Percentiles rank a stretch among this genome's conserved stretches.
These are phyloP conservation scores for Ptychoptera contaminata DNA, from an alignment of 2,888 invertebrate species.

Conservation along the genomic window DNA sequence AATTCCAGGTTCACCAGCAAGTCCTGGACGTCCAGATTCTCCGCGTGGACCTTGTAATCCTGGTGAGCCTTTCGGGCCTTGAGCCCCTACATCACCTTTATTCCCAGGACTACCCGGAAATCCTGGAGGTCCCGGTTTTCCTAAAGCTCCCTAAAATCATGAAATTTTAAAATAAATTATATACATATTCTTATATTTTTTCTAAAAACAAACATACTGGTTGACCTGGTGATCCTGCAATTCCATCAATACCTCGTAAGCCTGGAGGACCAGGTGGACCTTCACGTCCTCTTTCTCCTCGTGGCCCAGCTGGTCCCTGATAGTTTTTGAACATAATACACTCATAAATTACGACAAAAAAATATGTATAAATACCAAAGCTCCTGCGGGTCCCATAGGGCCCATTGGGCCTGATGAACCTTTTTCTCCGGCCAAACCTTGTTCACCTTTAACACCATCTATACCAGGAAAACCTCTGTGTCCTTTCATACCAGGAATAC, in stretches of 20 bases:
- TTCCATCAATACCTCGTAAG: slow-evolving; percentile 62
- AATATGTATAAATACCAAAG: slow-evolving; percentile 17
- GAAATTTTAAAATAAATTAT: slow-evolving; percentile 1
- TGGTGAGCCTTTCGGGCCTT: slow-evolving; percentile 65
- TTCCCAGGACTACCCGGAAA: slow-evolving; percentile 65
- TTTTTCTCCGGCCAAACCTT: slow-evolving; percentile 59
- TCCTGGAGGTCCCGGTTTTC: slow-evolving; percentile 72
- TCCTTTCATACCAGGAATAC: slow-evolving; percentile 67
- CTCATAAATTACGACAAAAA: neutral
- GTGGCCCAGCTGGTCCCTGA: slow-evolving; percentile 60
- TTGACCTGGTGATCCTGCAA: slow-evolving; percentile 59
- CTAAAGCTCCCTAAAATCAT: slow-evolving; percentile 47
- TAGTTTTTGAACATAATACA: slow-evolving; percentile 6
- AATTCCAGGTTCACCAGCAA: slow-evolving; percentile 58
- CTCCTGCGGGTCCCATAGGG: slow-evolving; percentile 49
- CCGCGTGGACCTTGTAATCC: slow-evolving; percentile 69
- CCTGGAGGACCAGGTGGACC: slow-evolving; percentile 66
- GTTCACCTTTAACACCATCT: slow-evolving; percentile 70
- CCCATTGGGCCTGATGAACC: slow-evolving; percentile 58
- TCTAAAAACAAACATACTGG: slow-evolving; percentile 34
- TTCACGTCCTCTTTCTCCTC: slow-evolving; percentile 74
- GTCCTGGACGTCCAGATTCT: slow-evolving; percentile 64
- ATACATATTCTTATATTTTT: neutral
- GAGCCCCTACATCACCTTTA: slow-evolving; percentile 62
- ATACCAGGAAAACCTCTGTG: slow-evolving; percentile 66